Percentiles rank a stretch among this genome's conserved stretches.
Evolutionary conservation across 2,888 invertebrate genomes (phyloP).

Genomic region (Epicampocera succincta): DNA sequence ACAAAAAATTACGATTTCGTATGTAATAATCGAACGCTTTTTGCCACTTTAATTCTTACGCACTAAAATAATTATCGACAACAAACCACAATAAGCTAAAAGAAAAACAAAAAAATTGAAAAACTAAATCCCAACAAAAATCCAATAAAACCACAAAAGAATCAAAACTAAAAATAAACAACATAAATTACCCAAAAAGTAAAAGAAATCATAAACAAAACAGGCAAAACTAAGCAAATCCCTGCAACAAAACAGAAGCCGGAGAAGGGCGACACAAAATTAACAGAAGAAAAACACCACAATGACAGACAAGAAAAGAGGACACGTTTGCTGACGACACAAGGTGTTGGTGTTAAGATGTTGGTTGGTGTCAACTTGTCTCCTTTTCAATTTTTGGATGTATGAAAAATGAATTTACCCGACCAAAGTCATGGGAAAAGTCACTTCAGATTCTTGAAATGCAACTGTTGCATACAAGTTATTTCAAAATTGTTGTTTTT

Average conservation of each 20-base stretch:
- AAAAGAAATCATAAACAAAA: conserved; percentile 46
- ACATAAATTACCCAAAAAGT: conserved; percentile 45
- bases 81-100: conserved; percentile 36
- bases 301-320: conserved; percentile 4
- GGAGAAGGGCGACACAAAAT: not conserved
- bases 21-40: conserved; percentile 54
- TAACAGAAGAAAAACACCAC: not conserved
- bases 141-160: conserved; percentile 69
- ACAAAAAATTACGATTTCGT: conserved; percentile 47
- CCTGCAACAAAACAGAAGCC: conserved; percentile 45
- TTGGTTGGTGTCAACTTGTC: conserved; percentile 65
- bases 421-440: conserved; percentile 65
- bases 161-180: conserved; percentile 48
- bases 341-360: conserved; percentile 51
- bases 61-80: conserved; percentile 3
- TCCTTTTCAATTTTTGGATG: conserved; percentile 19
- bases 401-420: conserved; percentile 30
- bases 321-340: not conserved
- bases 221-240: conserved; percentile 11
- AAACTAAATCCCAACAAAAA: conserved; percentile 27
- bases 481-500: not conserved
- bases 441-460: conserved; percentile 41
- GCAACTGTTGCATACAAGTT: conserved; percentile 57
- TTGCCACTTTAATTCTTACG: conserved; percentile 3
- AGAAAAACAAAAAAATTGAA: conserved; percentile 16